Conservation (phyloP, 2,888 invertebrate species). For the Carpatolechia fugitivella region DNA sequence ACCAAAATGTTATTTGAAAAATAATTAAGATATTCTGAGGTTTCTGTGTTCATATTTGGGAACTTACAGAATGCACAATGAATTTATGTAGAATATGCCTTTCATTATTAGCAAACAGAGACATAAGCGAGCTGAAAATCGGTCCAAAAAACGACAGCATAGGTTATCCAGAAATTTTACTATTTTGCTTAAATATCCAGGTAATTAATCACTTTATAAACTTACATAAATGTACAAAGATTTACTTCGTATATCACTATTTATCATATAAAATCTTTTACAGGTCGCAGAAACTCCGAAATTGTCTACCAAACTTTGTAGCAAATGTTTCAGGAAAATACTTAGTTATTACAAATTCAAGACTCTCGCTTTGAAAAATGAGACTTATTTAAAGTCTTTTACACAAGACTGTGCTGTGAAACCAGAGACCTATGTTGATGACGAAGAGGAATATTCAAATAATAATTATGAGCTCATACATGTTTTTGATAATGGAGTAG, state of each 20-base stretch:
- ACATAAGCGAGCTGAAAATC: constrained; percentile 38
- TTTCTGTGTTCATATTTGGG: background rate
- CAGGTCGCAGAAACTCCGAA: constrained; percentile 44
- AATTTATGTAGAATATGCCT: constrained; percentile 54
- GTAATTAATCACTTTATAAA: constrained; percentile 34
- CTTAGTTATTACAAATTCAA: constrained; percentile 56
- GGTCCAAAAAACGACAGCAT: constrained; percentile 29
- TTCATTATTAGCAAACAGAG: constrained; percentile 34
- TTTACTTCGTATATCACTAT: no score
- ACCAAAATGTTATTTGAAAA: no score
- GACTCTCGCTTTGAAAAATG: constrained; percentile 47
- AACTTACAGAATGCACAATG: constrained; percentile 24
- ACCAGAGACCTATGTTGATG: constrained; percentile 26
- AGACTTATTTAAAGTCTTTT: constrained; percentile 41
- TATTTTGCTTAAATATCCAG: constrained; percentile 57
- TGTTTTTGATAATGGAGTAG: background rate
- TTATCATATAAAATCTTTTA: no score
- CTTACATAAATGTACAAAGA: background rate
- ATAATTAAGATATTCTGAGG: no score
- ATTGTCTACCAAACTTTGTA: constrained; percentile 50
- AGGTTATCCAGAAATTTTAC: constrained; percentile 41
- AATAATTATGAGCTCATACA: background rate
- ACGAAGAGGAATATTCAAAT: background rate
- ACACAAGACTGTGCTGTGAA: constrained; percentile 25
- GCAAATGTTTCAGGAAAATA: constrained; percentile 53